Evolutionary conservation across 2,113 vertebrate genomes (phyloP), one percentile per base, ranked within the genome.

Genomic region (Ptilonorhynchus violaceus): DNA sequence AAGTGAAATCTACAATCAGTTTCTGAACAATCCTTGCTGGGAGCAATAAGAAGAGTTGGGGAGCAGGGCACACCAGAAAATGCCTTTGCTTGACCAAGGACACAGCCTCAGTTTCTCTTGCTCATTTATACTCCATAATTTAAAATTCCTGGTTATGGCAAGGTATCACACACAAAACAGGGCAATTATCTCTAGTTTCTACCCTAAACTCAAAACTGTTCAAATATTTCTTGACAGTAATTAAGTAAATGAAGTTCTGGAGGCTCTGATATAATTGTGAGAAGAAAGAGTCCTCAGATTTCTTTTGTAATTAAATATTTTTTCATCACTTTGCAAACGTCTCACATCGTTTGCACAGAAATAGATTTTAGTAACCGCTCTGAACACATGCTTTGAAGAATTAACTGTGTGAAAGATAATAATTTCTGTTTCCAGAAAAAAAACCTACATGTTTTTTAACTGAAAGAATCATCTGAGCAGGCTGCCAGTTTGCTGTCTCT

Each of bases 201-300:
- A 89, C 17, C 53, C 67, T 85, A 56, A 6, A 4, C 41, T 82
- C 62, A 72, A 49, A 89, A 52, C 35, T 3, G 1, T 78, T 89
- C 84, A 85, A 89, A 85, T 3, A 59, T 22, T 80, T 68, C 70
- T 91, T 62, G 63, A 68, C 46, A 58, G 63, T 69, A 88, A 92
- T 67, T 56, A 93, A 92, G 55, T 59, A 50, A 77, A 73, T 35
- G 25, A 83, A 80, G 25, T 94, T 93, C 76, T 86, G 24, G 10
- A 58, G 31, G 27, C 21, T 59, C 21, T 79, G 27, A n/a, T 83
- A 50, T 55, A 69, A 85, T 72, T 89, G 60, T 35, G 42, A 89
- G 56, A 74, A 83, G 63, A 53, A 10, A 46, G 50, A 69, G 33
- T 37, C 55, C 42, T 70, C 42, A 50, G 11, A 42, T 41, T 55